These are phyloP conservation scores for Pollachius pollachius DNA, from an alignment of 2,113 vertebrate species.

Conservation along the genomic window DNA sequence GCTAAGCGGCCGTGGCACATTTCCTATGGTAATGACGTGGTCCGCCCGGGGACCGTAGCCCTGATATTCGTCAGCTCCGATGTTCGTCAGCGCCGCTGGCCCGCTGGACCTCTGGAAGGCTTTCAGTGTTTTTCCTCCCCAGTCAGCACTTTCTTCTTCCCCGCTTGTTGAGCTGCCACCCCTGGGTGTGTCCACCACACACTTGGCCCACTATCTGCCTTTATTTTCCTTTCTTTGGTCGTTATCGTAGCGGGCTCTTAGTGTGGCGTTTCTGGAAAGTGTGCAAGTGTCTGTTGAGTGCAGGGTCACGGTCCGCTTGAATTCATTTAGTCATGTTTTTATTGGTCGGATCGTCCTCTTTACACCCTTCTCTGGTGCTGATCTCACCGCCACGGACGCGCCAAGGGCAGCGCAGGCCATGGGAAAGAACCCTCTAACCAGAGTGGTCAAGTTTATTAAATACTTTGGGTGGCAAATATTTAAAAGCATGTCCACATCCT, in stretches of 20 bases:
- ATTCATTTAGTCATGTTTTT: constrained; percentile 19
- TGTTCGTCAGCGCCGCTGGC: constrained; percentile 3
- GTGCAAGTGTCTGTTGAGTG: not conserved
- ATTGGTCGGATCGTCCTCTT: constrained; percentile 23
- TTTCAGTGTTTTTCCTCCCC: constrained; percentile 5
- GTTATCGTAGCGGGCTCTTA: constrained; percentile 17
- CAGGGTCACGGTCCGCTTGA: no score
- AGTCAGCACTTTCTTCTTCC: constrained; percentile 12
- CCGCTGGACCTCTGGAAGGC: constrained; percentile 4
- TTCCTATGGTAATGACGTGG: constrained; percentile 19
- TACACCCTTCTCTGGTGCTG: constrained; percentile 15
- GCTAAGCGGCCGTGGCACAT: not conserved
- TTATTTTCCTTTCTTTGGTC: constrained; percentile 25
- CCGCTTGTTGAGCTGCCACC: constrained; percentile 9
- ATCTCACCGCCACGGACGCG: constrained; percentile 18
- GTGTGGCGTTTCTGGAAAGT: not conserved
- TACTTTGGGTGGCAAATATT: no score
- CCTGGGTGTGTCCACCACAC: constrained; percentile 22
- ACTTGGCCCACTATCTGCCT: constrained; percentile 12
- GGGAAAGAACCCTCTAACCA: no score
- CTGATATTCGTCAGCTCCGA: not conserved
- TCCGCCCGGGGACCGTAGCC: constrained; percentile 7
- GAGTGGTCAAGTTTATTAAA: no score
- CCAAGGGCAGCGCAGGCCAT: constrained; percentile 18
- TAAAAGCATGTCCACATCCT: no score